phyloP scores from a whole-genome alignment of 2,888 invertebrate genomes.

The Bellardia bayeri region DNA sequence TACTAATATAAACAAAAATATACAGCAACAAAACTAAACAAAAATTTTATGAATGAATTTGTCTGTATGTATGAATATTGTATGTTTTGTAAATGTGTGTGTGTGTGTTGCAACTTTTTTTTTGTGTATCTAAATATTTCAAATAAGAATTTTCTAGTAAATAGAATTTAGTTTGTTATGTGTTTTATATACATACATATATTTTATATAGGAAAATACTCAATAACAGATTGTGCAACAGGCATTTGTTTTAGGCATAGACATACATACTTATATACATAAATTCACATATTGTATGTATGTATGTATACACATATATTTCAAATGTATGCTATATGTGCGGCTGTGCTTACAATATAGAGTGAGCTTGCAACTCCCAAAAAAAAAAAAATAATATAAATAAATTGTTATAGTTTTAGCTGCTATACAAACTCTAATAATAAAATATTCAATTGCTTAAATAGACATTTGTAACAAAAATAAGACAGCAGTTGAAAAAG shows the following conservation, averaged over 20 bases:
- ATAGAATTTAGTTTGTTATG: slow-evolving; percentile 63
- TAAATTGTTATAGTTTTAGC: slow-evolving; percentile 42
- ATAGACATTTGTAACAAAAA: not conserved
- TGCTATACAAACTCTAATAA: slow-evolving; percentile 18
- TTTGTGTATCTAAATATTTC: slow-evolving; percentile 65
- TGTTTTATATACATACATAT: not conserved
- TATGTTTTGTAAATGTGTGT: not conserved
- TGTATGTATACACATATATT: not conserved
- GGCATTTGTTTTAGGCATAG: slow-evolving; percentile 59
- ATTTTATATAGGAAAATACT: slow-evolving; percentile 34
- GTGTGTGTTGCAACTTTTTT: not conserved
- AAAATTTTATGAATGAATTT: slow-evolving; percentile 68
- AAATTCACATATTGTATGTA: too few relatives aligned
- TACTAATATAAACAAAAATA: not conserved
- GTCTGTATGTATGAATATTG: slow-evolving; percentile 31
- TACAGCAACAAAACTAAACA: slow-evolving; percentile 52
- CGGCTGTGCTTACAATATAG: not conserved
- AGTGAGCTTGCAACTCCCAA: slow-evolving; percentile 16
- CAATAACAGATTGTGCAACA: slow-evolving; percentile 68
- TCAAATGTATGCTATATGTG: slow-evolving; percentile 13
- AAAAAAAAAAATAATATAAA: slow-evolving; percentile 36
- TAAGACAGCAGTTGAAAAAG: not conserved
- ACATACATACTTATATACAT: not conserved
- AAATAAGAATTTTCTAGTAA: slow-evolving; percentile 66
- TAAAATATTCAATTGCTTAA: slow-evolving; percentile 16